Evolutionary conservation across 2,888 invertebrate genomes (phyloP).

Genomic region (Watsonalla binaria): DNA sequence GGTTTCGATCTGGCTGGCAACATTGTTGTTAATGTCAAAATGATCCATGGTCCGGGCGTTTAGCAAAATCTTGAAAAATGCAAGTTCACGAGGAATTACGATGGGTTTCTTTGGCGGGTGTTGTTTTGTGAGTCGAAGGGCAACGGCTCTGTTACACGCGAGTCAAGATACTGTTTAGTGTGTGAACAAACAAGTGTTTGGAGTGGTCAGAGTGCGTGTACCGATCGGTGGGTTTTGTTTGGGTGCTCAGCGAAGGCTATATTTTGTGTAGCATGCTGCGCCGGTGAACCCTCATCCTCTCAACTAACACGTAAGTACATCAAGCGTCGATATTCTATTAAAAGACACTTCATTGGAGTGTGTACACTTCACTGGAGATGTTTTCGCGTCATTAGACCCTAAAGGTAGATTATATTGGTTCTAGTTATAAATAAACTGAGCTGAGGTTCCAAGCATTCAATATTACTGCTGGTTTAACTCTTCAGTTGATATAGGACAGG

Average conservation of each 20-base stretch:
- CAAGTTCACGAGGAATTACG: slow-evolving; percentile 22
- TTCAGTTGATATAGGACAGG: too few relatives aligned
- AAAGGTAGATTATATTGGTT: not conserved
- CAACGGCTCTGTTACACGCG: slow-evolving; percentile 7
- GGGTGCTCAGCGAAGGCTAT: slow-evolving; percentile 6
- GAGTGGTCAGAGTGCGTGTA: slow-evolving; percentile 21
- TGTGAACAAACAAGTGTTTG: slow-evolving; percentile 8
- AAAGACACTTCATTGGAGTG: not conserved
- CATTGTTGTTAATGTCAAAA: slow-evolving; percentile 25
- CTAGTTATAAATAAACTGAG: slow-evolving; percentile 2
- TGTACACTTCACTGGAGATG: not conserved
- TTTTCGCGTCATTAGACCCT: not conserved
- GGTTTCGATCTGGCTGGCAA: slow-evolving; percentile 17
- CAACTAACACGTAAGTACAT: not conserved
- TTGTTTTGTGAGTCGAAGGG: slow-evolving; percentile 17
- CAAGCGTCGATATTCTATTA: too few relatives aligned
- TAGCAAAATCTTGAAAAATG: slow-evolving; percentile 24
- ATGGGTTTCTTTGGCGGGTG: slow-evolving; percentile 31
- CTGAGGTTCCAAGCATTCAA: not conserved
- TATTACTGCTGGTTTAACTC: too few relatives aligned
- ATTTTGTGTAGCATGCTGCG: slow-evolving; percentile 9
- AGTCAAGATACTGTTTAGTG: slow-evolving; percentile 11
- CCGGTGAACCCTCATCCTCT: slow-evolving; percentile 3
- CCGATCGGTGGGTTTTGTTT: slow-evolving; percentile 17
- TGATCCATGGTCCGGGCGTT: slow-evolving; percentile 20